Percentiles rank a stretch among this genome's conserved stretches.
Evolutionary conservation across 2,888 invertebrate genomes (phyloP).

Genomic region (Melanargia galathea): DNA sequence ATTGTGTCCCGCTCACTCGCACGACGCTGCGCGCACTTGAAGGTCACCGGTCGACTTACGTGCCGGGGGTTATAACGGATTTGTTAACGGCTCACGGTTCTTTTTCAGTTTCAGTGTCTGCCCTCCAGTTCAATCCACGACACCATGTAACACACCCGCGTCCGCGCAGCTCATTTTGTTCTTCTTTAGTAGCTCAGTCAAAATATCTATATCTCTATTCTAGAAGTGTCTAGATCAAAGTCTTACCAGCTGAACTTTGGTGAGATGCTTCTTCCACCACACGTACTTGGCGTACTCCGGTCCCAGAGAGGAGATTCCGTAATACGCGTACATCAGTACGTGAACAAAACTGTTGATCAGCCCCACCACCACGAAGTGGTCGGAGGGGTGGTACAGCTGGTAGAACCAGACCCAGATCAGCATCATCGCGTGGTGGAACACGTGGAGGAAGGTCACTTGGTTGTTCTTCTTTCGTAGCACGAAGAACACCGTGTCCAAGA

Average conservation of each 20-base stretch:
- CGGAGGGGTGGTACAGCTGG: slow-evolving; percentile 87
- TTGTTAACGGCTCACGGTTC: too few relatives aligned
- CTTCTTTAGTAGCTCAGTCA: neutral
- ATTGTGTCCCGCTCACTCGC: too few relatives aligned
- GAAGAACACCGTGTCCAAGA: slow-evolving; percentile 93
- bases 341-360: slow-evolving; percentile 90
- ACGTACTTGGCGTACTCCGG: slow-evolving; percentile 87
- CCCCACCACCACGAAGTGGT: slow-evolving; percentile 89
- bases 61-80: too few relatives aligned
- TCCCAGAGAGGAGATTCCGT: slow-evolving; percentile 88
- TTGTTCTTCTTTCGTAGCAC: slow-evolving; percentile 89
- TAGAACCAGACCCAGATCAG: slow-evolving; percentile 91
- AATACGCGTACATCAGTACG: slow-evolving; percentile 91
- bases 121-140: too few relatives aligned
- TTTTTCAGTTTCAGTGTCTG: too few relatives aligned
- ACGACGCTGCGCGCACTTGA: too few relatives aligned
- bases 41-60: too few relatives aligned
- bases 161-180: too few relatives aligned
- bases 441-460: slow-evolving; percentile 93
- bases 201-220: too few relatives aligned
- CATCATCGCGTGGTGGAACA: slow-evolving; percentile 92
- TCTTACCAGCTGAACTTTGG: slow-evolving; percentile 89
- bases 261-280: slow-evolving; percentile 95
- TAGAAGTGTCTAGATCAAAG: neutral
- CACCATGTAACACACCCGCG: too few relatives aligned